Conservation (phyloP, 2,113 vertebrate genomes). For the Cinclus mexicanus region DNA sequence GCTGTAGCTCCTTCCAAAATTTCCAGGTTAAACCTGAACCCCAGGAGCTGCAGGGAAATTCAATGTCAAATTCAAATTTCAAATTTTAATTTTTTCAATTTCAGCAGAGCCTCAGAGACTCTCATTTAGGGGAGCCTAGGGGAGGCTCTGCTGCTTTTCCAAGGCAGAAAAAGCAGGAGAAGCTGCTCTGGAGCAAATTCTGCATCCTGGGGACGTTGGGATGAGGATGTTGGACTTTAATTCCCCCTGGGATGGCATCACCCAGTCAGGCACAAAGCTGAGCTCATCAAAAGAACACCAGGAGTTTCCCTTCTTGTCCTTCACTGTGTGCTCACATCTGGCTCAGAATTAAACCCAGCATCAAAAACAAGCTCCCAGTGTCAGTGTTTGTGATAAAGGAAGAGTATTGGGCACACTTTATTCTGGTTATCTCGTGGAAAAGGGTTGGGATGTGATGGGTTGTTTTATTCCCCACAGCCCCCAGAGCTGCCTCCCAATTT, state of each 20-base stretch:
- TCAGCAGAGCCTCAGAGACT: neutral
- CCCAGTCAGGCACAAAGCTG: neutral
- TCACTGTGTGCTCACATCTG: neutral
- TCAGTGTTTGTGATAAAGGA: neutral
- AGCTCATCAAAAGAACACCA: neutral
- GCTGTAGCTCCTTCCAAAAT: neutral
- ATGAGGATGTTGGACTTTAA: rapidly evolving
- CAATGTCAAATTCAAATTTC: too few species aligned
- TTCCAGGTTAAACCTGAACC: neutral
- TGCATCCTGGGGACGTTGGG: neutral
- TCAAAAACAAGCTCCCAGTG: neutral
- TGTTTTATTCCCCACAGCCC: slow-evolving; percentile 18
- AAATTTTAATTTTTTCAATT: neutral
- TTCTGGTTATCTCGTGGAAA: slow-evolving; percentile 9
- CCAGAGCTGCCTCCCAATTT: slow-evolving; percentile 5
- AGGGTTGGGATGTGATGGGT: neutral
- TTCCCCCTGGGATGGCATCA: neutral
- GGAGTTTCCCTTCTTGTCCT: neutral
- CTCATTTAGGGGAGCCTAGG: neutral
- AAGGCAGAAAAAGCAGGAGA: neutral
- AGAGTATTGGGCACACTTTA: neutral
- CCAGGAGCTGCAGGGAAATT: neutral
- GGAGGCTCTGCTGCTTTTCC: neutral
- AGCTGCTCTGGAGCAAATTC: neutral
- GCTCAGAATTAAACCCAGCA: neutral